Base-by-base conservation (phyloP, 2,888 invertebrate genomes). In the Rhingia rostrata region DNA sequence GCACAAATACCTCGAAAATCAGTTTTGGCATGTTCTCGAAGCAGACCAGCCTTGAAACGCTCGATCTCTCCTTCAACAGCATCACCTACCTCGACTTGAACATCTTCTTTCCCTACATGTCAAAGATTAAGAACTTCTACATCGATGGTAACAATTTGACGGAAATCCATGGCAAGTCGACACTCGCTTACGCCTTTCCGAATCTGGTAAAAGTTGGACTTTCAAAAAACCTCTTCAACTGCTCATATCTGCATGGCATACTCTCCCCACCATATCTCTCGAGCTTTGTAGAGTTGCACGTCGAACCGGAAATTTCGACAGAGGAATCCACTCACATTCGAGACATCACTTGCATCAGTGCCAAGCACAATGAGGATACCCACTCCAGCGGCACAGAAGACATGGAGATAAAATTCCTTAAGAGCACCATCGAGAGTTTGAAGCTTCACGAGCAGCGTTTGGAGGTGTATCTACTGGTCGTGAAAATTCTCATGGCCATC, bases 61-160 rank as follows among this genome's bases (percentile, higher is more conserved):
- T 93, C 14, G 93, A 93, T 79, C 88, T 93, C 49, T 92, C 93
- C 0, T 92, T 92, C 81, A 93, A 93, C 87, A 93, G 93, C 87
- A 88, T 93, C 10, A 92, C 91, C 1, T 90, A 91, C 63, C 88
- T 93, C 35, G 90, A 91, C 87, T 70, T 91, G 81, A 90, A 91
- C 51, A 87, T 91, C 4, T 91, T 91, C 84, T 89, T 90, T 49
- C 91, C 91, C 0, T 91, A 91, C 63, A 69, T 91, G 79, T 86
- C 84, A 3, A 90, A 90, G 35, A 82, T 91, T 0, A 87, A 90
- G 58, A 88, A 89, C 51, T 89, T 91, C 37, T 88, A 88, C 14
- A 87, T 91, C 6, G 91, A 91, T 63, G 91, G 90, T 14, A 91
- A 91, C 70, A 88, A 88, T 32, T 79, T 91, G 32, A 87, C 86